Evolutionary conservation across 2,113 vertebrate species (phyloP).

Genomic region (Herpetotheres cachinnans): DNA sequence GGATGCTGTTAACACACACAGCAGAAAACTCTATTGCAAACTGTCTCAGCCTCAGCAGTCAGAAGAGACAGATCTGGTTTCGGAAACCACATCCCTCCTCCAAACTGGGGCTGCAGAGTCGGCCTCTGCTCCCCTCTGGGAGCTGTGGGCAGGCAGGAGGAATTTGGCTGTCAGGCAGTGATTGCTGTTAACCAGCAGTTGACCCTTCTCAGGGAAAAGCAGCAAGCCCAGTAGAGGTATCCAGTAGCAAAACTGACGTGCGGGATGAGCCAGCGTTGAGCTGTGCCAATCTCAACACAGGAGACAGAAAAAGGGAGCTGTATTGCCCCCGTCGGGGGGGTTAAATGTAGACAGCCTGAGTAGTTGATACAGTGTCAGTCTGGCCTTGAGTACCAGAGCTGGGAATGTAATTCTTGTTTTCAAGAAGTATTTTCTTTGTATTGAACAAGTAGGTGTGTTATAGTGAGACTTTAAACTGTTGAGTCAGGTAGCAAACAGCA

Average conservation of each 20-base stretch:
- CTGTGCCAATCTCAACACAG: neutral
- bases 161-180: neutral
- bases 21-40: neutral
- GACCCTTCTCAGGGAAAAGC: neutral
- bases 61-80: neutral
- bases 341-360: neutral
- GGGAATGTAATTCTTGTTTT: neutral
- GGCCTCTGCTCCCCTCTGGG: neutral
- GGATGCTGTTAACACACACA: neutral
- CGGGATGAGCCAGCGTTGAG: neutral
- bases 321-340: accelerated
- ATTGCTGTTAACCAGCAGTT: neutral
- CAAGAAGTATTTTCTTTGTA: neutral
- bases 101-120: neutral
- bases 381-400: neutral
- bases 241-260: neutral
- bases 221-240: neutral
- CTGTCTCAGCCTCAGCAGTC: neutral
- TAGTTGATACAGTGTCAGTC: neutral
- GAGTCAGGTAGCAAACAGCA: neutral
- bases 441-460: neutral
- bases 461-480: neutral
- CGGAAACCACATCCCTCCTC: neutral
- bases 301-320: neutral
- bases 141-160: neutral